These are phyloP conservation scores for Flexamia atlantica DNA, from an alignment of 2,888 invertebrate species.

Conservation along the genomic window DNA sequence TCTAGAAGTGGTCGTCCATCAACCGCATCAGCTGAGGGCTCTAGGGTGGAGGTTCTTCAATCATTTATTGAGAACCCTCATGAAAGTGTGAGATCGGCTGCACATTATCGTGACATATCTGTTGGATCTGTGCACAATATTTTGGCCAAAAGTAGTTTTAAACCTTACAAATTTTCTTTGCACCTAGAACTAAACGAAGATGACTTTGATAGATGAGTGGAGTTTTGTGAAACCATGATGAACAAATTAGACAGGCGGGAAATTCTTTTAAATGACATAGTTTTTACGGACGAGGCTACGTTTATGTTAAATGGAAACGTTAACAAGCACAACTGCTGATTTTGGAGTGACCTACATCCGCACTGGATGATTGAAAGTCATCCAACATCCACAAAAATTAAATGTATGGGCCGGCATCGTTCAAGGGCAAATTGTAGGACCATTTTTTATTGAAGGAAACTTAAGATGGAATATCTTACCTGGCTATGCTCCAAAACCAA, in stretches of 20 bases:
- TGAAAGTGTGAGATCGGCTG: constrained; percentile 46
- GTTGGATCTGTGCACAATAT: not conserved
- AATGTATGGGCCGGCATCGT: too few species aligned
- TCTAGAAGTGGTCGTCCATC: constrained; percentile 50
- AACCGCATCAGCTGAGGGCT: constrained; percentile 14
- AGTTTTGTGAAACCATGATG: constrained; percentile 53
- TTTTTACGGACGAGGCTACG: constrained; percentile 63
- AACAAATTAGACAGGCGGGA: constrained; percentile 9
- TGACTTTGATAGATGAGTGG: constrained; percentile 45
- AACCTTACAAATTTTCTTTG: constrained; percentile 52
- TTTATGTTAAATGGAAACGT: constrained; percentile 59
- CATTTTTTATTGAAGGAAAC: constrained; percentile 37
- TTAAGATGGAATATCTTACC: constrained; percentile 21
- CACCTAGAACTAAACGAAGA: constrained; percentile 53
- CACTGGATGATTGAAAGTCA: constrained; percentile 48
- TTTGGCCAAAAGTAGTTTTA: constrained; percentile 36
- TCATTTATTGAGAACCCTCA: constrained; percentile 44
- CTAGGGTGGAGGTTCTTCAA: constrained; percentile 37
- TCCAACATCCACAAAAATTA: constrained; percentile 33
- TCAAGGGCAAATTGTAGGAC: constrained; percentile 40
- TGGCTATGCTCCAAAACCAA: constrained; percentile 9
- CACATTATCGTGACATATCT: constrained; percentile 25
- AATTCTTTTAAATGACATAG: constrained; percentile 56
- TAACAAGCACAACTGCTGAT: constrained; percentile 60
- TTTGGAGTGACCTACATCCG: constrained; percentile 53